These are phyloP conservation scores for Macroglossus sobrinus DNA, from an alignment of 2,113 vertebrate species.

Conservation along the genomic window DNA sequence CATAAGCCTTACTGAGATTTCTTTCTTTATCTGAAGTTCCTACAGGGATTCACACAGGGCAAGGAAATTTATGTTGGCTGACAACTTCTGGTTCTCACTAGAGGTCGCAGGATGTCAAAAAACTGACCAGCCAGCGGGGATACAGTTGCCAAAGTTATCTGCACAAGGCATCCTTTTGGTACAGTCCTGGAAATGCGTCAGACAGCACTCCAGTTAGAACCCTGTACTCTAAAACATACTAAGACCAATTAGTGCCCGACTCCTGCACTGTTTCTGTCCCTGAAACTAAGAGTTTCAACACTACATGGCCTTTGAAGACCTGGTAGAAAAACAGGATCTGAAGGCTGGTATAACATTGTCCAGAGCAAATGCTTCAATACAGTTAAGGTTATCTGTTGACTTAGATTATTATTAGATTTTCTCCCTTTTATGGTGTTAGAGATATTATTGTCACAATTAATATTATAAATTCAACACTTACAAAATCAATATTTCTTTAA, in stretches of 20 bases:
- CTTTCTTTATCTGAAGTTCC: neutral
- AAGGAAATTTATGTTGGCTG: slow-evolving; percentile 41
- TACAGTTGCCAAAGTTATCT: neutral
- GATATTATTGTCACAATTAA: neutral
- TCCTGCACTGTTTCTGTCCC: neutral
- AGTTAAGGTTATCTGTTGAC: neutral
- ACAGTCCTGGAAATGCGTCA: neutral
- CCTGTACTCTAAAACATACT: neutral
- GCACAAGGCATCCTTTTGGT: fast-evolving
- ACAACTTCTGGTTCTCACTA: slow-evolving; percentile 79
- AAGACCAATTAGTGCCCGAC: neutral
- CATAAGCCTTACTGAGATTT: neutral
- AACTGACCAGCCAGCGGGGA: slow-evolving; percentile 40
- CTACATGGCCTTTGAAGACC: neutral
- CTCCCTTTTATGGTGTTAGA: neutral
- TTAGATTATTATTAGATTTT: neutral
- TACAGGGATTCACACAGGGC: neutral
- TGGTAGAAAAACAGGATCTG: neutral
- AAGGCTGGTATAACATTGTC: neutral
- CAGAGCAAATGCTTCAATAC: neutral
- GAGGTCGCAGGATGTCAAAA: slow-evolving; percentile 83
- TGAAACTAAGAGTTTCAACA: slow-evolving; percentile 26
- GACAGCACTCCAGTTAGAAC: fast-evolving
- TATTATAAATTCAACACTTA: neutral
- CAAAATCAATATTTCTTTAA: neutral